Conservation (phyloP, 2,888 invertebrate species). For the Pristionchus fissidentatus region DNA sequence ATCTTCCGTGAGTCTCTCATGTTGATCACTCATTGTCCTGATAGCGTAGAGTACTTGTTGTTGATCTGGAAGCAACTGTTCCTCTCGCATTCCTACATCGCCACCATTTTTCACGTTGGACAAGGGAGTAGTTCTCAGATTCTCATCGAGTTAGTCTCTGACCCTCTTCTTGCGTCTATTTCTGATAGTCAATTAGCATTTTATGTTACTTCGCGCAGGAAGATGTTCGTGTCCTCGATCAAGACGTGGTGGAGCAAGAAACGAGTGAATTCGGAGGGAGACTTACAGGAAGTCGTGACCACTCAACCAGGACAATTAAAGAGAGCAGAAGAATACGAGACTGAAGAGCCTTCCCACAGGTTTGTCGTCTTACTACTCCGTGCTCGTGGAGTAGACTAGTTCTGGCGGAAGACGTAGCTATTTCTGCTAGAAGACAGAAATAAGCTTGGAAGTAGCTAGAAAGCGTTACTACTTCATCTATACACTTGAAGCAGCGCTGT, state of each 20-base stretch:
- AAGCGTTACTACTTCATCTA: no score
- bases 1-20: background rate
- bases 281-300: background rate
- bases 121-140: slow-evolving; percentile 9
- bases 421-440: no score
- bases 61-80: slow-evolving; percentile 22
- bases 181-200: no score
- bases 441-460: no score
- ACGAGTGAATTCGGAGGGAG: background rate
- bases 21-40: slow-evolving; percentile 19
- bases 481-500: no score
- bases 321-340: background rate
- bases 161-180: background rate
- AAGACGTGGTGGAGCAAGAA: slow-evolving; percentile 34
- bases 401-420: no score
- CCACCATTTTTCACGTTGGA: slow-evolving; percentile 23
- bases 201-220: background rate
- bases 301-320: slow-evolving; percentile 16
- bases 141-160: background rate
- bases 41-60: slow-evolving; percentile 7
- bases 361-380: no score
- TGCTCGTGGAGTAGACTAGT: no score
- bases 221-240: background rate
- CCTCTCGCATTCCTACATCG: no score
- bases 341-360: background rate